Conservation (phyloP, 2,797 vertebrate genomes). For the Lophius americanus region DNA sequence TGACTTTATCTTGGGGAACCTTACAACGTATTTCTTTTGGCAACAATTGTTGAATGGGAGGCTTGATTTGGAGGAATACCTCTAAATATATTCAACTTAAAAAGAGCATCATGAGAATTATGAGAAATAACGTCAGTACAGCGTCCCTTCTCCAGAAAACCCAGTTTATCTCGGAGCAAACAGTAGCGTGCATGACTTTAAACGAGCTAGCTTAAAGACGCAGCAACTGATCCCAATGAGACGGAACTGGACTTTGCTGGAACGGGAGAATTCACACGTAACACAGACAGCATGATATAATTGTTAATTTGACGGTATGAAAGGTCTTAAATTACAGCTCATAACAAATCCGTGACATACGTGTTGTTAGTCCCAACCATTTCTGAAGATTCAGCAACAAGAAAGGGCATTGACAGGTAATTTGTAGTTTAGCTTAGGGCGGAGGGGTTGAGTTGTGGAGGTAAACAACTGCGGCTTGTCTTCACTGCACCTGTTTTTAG, state of each 20-base stretch:
- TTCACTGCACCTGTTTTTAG: no score
- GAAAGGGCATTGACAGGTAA: no score
- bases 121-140: no score
- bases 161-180: not conserved
- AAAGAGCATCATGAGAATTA: no score
- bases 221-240: not conserved
- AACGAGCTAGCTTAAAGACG: no score
- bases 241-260: conserved; percentile 28
- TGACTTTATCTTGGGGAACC: not conserved
- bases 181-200: not conserved
- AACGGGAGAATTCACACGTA: not conserved
- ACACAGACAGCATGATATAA: not conserved
- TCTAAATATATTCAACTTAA: no score
- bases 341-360: not conserved
- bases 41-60: not conserved
- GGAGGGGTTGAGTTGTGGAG: no score
- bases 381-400: no score
- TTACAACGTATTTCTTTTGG: not conserved
- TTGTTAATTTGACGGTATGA: not conserved
- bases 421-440: no score
- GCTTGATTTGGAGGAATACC: not conserved
- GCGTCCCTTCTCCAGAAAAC: not conserved
- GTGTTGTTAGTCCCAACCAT: no score
- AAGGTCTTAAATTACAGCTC: not conserved
- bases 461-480: no score